Evolutionary conservation across 2,797 vertebrate genomes (phyloP), one percentile per base, ranked within the genome.

Genomic region (Trematomus bernacchii): DNA sequence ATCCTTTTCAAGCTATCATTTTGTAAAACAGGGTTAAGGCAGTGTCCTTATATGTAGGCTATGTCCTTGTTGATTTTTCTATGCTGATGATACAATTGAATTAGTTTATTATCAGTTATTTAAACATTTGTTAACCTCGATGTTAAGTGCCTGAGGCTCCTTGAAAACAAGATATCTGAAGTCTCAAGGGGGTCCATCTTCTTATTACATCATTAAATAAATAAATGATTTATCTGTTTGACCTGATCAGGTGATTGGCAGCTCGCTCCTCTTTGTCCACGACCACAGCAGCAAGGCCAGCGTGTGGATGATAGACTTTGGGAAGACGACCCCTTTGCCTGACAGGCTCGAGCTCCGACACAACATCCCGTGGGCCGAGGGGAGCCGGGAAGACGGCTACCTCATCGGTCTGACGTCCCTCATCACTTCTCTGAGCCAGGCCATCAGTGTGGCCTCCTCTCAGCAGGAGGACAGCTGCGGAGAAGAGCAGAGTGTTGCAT

Each of bases 261-360:
- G 97, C 87, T 97, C 97, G 16, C 95, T 98, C 15, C 96, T 98
- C 61, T 97, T 98, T n/a, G 94, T 97, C 70, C 96, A 98, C 0
- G 96, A 97, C 90, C 87, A 90, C 66, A 94, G 84, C 0, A 92
- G 89, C 84, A 95, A 94, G 85, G 96, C 96, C 86, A 97, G 88
- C 2, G 94, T 97, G 68, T 97, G 97, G 97, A 97, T 98, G 97
- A 98, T 98, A n/a, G 97, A 97, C 92, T 98, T 98, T 48, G 96
- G 96, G 59, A 97, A 98, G 90, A 98, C 97, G 0, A 92, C 92
- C 0, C 93, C 95, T 0, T 70, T 93, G 21, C 93, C 94, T 0
- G 86, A 92, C 12, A 78, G 82, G 1, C 71, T 79, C 18, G 84
- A 79, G 0, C 88, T 98, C 44, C 89, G 71, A 37, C 97, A 98